A percentile compares a stretch with the other conserved stretches of the same genome.
Conservation (phyloP, 2,888 invertebrate genomes). For the Portevinia maculata region DNA sequence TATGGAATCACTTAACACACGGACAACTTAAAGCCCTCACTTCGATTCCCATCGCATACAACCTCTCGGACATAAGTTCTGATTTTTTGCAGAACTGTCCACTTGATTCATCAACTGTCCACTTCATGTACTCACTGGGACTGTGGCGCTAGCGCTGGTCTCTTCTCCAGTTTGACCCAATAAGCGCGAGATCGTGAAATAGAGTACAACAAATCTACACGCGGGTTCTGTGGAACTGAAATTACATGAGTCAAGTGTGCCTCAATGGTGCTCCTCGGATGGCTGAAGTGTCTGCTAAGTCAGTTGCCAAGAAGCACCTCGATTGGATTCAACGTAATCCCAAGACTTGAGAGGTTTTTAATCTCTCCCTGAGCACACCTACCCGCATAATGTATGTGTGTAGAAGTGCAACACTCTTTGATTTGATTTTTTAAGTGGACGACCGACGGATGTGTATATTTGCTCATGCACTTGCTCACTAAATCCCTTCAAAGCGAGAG, state of each 20-base stretch:
- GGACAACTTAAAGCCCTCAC: slow-evolving; percentile 48
- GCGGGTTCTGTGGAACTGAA: slow-evolving; percentile 34
- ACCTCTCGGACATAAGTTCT: slow-evolving; percentile 40
- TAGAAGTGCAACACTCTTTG: slow-evolving; percentile 56
- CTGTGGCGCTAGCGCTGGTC: slow-evolving; percentile 55
- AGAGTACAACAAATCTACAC: slow-evolving; percentile 31
- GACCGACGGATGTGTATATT: slow-evolving; percentile 59
- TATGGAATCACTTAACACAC: slow-evolving; percentile 21
- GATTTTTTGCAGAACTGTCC: slow-evolving; percentile 64
- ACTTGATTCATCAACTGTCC: slow-evolving; percentile 65
- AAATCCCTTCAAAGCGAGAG: slow-evolving; percentile 31
- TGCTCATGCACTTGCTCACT: slow-evolving; percentile 66
- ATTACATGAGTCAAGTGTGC: slow-evolving; percentile 53
- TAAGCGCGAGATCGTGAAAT: slow-evolving; percentile 57
- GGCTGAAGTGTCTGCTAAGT: slow-evolving; percentile 59
- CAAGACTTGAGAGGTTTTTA: slow-evolving; percentile 51
- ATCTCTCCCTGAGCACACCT: slow-evolving; percentile 34
- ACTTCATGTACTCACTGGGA: slow-evolving; percentile 40
- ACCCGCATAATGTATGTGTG: neutral
- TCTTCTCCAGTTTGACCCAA: slow-evolving; percentile 63
- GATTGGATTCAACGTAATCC: slow-evolving; percentile 67
- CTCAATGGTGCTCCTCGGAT: slow-evolving; percentile 52
- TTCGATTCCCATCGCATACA: slow-evolving; percentile 47
- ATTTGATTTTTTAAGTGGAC: slow-evolving; percentile 64
- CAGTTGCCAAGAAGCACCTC: slow-evolving; percentile 54